Evolutionary conservation across 2,113 vertebrate genomes (phyloP).

Genomic region (Marmota flaviventris): DNA sequence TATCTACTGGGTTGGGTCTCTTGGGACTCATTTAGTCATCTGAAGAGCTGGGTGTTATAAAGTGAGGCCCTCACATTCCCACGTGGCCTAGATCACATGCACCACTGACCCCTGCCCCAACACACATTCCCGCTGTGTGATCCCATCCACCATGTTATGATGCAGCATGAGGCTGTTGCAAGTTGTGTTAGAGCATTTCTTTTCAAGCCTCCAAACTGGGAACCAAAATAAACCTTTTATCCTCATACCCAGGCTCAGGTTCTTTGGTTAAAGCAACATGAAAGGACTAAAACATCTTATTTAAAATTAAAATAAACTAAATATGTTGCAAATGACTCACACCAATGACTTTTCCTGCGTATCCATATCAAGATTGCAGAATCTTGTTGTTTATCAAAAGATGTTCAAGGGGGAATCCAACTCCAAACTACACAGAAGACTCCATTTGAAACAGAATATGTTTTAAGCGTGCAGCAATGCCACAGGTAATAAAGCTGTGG

Average conservation of each 20-base stretch:
- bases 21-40: no score
- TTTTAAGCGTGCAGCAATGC: slow-evolving; percentile 64
- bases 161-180: not conserved
- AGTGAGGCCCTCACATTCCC: not conserved
- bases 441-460: slow-evolving; percentile 37
- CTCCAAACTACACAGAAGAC: not conserved
- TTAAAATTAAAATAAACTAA: slow-evolving; percentile 86
- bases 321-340: slow-evolving; percentile 86
- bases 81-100: not conserved
- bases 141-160: not conserved
- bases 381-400: slow-evolving; percentile 83
- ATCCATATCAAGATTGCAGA: slow-evolving; percentile 82
- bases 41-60: not conserved
- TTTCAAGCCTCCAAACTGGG: not conserved
- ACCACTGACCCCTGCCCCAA: no score
- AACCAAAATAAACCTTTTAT: not conserved
- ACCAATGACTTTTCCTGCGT: slow-evolving; percentile 82
- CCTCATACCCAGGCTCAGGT: no score
- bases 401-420: slow-evolving; percentile 65
- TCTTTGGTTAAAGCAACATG: not conserved
- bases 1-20: no score
- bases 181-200: not conserved
- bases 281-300: slow-evolving; percentile 75
- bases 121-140: not conserved
- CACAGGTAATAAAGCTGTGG: slow-evolving; percentile 72